Percentiles rank a stretch among this genome's conserved stretches.
phyloP scores from a whole-genome alignment of 2,797 vertebrate species.

The Paedocypris micromegethes region DNA sequence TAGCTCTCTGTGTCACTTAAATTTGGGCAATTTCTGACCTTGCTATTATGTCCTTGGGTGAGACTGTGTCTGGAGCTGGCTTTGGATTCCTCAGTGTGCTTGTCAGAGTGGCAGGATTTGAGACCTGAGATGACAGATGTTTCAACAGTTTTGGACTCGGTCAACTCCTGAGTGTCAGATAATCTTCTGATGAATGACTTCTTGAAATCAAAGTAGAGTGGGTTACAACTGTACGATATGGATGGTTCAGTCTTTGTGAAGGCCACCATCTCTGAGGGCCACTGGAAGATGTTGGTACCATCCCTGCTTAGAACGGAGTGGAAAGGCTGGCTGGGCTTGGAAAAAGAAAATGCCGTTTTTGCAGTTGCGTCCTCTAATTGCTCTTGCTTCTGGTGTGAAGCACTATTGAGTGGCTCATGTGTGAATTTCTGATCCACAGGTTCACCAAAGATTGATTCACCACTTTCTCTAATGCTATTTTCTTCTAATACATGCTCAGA shows the following conservation, averaged over 20 bases:
- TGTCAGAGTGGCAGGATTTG: constrained; percentile 37
- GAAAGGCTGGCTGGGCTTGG: constrained; percentile 65
- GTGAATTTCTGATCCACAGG: constrained; percentile 42
- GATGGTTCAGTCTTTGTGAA: constrained; percentile 74
- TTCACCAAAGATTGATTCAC: background rate
- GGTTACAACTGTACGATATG: constrained; percentile 81
- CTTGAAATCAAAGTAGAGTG: constrained; percentile 81
- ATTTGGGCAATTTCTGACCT: constrained; percentile 40
- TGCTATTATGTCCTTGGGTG: constrained; percentile 29
- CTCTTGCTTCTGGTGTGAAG: constrained; percentile 33
- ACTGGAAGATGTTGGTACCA: constrained; percentile 75
- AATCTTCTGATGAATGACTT: constrained; percentile 59
- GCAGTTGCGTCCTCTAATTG: constrained; percentile 27
- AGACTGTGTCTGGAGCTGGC: constrained; percentile 24
- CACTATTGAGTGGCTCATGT: constrained; percentile 33
- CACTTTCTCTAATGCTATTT: constrained; percentile 39
- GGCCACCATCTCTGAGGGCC: constrained; percentile 82
- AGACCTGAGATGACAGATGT: constrained; percentile 22
- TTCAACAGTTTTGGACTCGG: constrained; percentile 33
- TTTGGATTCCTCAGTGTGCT: constrained; percentile 37
- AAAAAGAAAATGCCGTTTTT: constrained; percentile 42
- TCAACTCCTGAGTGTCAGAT: constrained; percentile 34
- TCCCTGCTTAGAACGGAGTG: constrained; percentile 74
- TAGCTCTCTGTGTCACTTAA: constrained; percentile 25
- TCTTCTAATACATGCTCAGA: constrained; percentile 19